Percentiles rank a stretch among this genome's conserved stretches.
Conservation (phyloP, 2,797 vertebrate genomes). For the Paguma larvata region DNA sequence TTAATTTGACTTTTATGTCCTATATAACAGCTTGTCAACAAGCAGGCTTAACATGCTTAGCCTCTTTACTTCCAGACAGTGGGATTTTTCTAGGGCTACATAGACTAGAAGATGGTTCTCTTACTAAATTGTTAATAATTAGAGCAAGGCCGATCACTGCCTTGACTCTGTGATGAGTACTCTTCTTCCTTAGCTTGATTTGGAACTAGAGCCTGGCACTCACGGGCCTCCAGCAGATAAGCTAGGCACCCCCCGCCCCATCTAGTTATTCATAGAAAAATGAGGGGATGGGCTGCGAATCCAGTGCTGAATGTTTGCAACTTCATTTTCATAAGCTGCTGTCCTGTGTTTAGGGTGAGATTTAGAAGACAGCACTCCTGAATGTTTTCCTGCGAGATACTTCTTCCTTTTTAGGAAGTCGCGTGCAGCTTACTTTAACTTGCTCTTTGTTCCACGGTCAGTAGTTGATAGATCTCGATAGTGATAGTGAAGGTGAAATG, state of each 20-base stretch:
- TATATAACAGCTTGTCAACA: neutral
- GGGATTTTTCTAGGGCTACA: constrained; percentile 25
- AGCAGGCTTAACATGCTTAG: neutral
- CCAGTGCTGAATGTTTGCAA: neutral
- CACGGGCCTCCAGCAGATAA: neutral
- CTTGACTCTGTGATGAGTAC: neutral
- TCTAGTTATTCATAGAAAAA: neutral
- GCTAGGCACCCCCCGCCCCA: neutral
- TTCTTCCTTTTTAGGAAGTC: constrained; percentile 22
- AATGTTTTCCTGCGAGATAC: neutral
- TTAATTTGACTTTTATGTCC: constrained; percentile 53
- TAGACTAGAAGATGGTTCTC: neutral
- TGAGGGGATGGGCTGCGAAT: neutral
- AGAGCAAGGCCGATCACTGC: neutral
- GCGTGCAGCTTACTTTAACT: constrained; percentile 9
- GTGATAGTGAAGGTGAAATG: constrained; percentile 27
- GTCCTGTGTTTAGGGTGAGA: neutral
- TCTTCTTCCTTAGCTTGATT: neutral
- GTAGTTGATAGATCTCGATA: neutral
- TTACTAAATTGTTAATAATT: constrained; percentile 25
- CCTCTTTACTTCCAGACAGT: neutral
- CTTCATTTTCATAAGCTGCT: neutral
- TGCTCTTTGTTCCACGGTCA: constrained; percentile 10
- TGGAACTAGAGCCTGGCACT: neutral
- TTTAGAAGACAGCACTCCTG: neutral